These are phyloP conservation scores for Halisarca cf. caerulea DNA, from an alignment of 37 sponge, comb jelly and placozoan genomes.

Conservation along the genomic window DNA sequence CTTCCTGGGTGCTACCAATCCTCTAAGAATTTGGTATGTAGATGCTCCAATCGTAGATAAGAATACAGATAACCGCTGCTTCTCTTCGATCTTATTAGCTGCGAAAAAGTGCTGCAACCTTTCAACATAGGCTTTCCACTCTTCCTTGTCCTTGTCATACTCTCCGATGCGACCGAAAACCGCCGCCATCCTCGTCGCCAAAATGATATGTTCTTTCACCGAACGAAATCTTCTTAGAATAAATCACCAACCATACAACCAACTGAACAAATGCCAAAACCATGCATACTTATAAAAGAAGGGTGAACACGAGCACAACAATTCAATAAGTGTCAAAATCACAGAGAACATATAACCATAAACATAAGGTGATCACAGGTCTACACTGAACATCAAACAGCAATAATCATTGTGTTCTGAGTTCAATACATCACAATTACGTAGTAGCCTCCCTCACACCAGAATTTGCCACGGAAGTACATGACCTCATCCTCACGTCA, in stretches of 20 bases:
- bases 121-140: conserved; percentile 33
- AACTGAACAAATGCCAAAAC: no score
- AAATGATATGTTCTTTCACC: no score
- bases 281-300: no score
- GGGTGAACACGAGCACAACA: no score
- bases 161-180: conserved; percentile 7
- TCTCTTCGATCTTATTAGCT: conserved; percentile 24
- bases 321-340: no score
- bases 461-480: not conserved
- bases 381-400: no score
- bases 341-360: no score
- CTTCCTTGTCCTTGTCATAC: conserved; percentile 29
- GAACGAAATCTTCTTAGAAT: no score
- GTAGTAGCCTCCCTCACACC: conserved; percentile 44
- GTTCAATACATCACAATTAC: conserved; percentile 19
- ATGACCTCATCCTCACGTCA: not conserved
- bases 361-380: no score
- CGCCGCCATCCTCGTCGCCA: not conserved
- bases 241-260: no score
- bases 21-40: not conserved
- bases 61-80: not conserved
- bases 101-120: conserved; percentile 17
- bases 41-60: conserved; percentile 15
- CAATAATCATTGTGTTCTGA: no score
- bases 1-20: conserved; percentile 25